phyloP scores from a whole-genome alignment of 2,888 invertebrate species.

The Amorpha juglandis region DNA sequence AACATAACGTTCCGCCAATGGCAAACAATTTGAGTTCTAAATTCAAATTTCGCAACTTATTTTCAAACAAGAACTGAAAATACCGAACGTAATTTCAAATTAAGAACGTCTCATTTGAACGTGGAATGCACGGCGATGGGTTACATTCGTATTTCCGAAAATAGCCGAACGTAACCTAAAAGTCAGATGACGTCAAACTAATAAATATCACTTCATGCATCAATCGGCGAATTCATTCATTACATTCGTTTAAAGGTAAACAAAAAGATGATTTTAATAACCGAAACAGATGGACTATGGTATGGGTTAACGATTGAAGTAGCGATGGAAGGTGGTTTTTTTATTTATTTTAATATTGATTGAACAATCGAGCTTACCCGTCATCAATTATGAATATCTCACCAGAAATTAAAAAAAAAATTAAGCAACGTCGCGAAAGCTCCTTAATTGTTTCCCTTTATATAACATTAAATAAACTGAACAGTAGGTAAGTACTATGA shows the following conservation, averaged over 20 bases:
- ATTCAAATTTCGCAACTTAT: slow-evolving; percentile 5
- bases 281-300: slow-evolving; percentile 7
- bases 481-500: too few species aligned
- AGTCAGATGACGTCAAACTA: slow-evolving; percentile 1
- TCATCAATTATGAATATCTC: too few species aligned
- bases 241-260: slow-evolving; percentile 17
- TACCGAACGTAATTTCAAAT: slow-evolving; percentile 23
- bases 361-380: background rate
- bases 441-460: too few species aligned
- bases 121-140: slow-evolving; percentile 18
- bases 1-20: background rate
- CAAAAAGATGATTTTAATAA: slow-evolving; percentile 1
- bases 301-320: background rate
- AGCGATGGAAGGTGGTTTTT: background rate
- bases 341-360: background rate
- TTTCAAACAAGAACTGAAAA: slow-evolving; percentile 18
- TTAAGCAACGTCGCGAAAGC: too few species aligned
- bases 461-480: too few species aligned
- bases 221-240: slow-evolving; percentile 11
- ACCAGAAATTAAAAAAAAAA: too few species aligned
- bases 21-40: slow-evolving; percentile 8
- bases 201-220: background rate
- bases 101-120: slow-evolving; percentile 25
- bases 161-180: slow-evolving; percentile 16
- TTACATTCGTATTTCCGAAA: slow-evolving; percentile 12